phyloP scores from a whole-genome alignment of 2,797 vertebrate species.

The Periparus ater region DNA sequence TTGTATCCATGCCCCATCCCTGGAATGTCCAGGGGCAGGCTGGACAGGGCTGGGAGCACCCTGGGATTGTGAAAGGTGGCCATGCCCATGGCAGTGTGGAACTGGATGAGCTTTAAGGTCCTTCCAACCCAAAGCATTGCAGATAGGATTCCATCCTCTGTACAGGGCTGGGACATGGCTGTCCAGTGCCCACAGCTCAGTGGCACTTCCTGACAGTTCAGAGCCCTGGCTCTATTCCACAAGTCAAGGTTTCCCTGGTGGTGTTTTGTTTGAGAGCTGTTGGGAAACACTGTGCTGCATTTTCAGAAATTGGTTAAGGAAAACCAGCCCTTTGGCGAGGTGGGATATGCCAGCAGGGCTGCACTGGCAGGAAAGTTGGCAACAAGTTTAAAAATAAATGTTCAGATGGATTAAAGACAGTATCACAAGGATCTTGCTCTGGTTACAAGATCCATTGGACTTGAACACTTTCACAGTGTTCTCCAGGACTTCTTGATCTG shows the following conservation, averaged over 20 bases:
- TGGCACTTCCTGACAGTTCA: accelerated
- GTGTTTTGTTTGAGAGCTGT: background rate
- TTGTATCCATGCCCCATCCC: too few species aligned
- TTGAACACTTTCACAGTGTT: background rate
- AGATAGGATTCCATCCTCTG: background rate
- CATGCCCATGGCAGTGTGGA: background rate
- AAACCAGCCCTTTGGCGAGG: background rate
- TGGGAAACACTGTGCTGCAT: background rate
- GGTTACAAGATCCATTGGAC: background rate
- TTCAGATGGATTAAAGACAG: background rate
- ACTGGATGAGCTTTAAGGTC: background rate
- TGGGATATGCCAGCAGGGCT: background rate
- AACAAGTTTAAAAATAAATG: background rate
- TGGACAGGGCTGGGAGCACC: background rate
- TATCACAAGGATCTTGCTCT: background rate
- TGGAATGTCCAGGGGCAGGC: background rate
- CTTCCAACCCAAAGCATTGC: background rate
- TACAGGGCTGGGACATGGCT: background rate
- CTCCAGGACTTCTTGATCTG: background rate
- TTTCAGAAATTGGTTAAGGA: background rate
- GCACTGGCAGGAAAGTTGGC: background rate
- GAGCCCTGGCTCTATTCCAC: background rate
- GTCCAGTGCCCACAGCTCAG: accelerated
- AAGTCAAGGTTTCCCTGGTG: background rate
- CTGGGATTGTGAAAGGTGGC: background rate